Base-by-base conservation (phyloP, 2,888 invertebrate genomes). In the Pollenia labialis region DNA sequence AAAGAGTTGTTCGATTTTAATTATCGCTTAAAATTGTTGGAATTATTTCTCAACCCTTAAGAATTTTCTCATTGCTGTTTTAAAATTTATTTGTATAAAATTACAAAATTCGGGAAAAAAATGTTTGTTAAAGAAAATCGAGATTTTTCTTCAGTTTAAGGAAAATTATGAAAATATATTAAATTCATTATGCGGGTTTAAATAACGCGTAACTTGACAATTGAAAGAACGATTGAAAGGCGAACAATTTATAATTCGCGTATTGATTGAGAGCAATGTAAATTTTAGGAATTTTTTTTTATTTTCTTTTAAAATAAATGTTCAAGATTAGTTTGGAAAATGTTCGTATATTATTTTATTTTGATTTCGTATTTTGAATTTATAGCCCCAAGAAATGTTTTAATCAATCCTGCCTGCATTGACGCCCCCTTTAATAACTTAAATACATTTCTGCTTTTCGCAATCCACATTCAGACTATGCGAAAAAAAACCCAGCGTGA, bases 21-120 rank as follows among this genome's bases (percentile, higher is more conserved):
- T 64, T 64, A 23, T 40, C 23, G 12, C 44, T 42, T 1, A 54
- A 32, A 64, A 68, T 54, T 40, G 46, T 74, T 58, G 54, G 8
- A 42, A 23, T 44, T 40, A 23, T 50, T 40, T 16, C 50, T 72
- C 79, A 79, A 84, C 84, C 84, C 84, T 79, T 84, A 84, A 77
- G 50, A 10, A 46, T 66, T 46, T 72, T 14, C 64, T 18, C 10
- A 18, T 60, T 40, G n/a, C 1, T 66, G 40, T 7, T 60, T 40
- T 56, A 23, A 12, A 32, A 64, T 48, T 62, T 42, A 32, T 40
- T 42, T 69, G 42, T 42, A 62, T 52, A 44, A 75, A 62, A 8
- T 74, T 66, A 66, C 32, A 23, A 52, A 60, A 62, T 2, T 40
- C 11, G 10, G 60, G 12, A 69, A 40, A 48, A 8, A 4, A 11